Conservation (phyloP, 2,113 vertebrate species). For the Carlito syrichta region DNA sequence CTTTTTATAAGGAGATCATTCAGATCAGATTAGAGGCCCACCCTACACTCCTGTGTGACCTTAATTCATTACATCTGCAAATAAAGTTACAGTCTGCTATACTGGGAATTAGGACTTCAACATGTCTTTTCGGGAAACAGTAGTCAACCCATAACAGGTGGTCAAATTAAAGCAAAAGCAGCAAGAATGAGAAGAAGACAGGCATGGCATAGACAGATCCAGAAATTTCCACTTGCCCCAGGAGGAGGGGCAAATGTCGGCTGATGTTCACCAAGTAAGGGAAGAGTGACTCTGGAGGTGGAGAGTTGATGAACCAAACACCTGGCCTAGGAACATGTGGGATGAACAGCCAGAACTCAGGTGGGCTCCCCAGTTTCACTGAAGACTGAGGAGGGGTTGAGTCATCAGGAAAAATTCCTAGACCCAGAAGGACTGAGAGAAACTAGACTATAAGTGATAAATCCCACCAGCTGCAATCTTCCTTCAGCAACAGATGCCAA, state of each 20-base stretch:
- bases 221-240: background rate
- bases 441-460: background rate
- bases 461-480: background rate
- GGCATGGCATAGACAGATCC: background rate
- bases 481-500: background rate
- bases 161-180: background rate
- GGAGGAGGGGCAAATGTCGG: background rate
- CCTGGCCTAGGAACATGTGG: background rate
- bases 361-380: background rate
- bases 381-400: background rate
- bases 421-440: background rate
- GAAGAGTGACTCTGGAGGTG: background rate
- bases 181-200: background rate
- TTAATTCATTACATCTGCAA: background rate
- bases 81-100: background rate
- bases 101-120: background rate
- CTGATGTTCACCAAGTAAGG: background rate
- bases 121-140: background rate
- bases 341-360: background rate
- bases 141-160: background rate
- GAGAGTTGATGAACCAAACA: background rate
- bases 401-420: slow-evolving; percentile 30
- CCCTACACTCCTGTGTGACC: background rate
- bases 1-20: background rate
- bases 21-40: background rate